Evolutionary conservation across 2,888 invertebrate genomes (phyloP).

Genomic region (Thereva nobilitata): DNA sequence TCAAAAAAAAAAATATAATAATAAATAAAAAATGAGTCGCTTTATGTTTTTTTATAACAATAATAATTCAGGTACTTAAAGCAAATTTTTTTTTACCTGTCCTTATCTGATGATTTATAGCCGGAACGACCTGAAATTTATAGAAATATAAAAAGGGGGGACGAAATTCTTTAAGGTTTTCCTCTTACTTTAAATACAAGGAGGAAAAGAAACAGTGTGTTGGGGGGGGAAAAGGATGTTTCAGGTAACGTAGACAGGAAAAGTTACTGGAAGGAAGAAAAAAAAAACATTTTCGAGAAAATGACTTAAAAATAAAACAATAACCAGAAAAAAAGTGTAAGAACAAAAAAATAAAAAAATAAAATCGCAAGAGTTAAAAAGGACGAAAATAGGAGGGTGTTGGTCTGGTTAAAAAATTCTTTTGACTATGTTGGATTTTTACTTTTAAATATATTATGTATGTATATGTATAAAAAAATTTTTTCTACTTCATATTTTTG

Average conservation of each 20-base stretch:
- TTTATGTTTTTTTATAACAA: background rate
- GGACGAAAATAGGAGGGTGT: background rate
- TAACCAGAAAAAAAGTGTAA: background rate
- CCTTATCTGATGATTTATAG: constrained; percentile 81
- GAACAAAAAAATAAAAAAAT: constrained; percentile 13
- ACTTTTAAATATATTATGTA: no score
- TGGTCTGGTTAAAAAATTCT: constrained; percentile 7
- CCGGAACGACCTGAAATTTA: constrained; percentile 74
- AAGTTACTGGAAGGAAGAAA: background rate
- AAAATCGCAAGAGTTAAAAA: background rate
- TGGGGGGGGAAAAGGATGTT: background rate
- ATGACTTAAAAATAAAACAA: no score
- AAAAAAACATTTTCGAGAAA: background rate
- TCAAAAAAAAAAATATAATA: constrained; percentile 5
- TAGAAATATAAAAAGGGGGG: constrained; percentile 45
- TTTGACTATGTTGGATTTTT: constrained; percentile 20
- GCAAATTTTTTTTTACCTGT: constrained; percentile 68
- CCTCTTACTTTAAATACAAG: background rate
- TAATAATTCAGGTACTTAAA: constrained; percentile 21
- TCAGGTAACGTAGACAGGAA: background rate
- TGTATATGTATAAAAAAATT: no score
- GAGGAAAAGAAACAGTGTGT: background rate
- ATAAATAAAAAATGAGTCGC: background rate
- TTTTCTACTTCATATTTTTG: no score
- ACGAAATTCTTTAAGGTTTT: constrained; percentile 25